Base-by-base conservation (phyloP, 1,140 invertebrate species). In the Onthophagus taurus region DNA sequence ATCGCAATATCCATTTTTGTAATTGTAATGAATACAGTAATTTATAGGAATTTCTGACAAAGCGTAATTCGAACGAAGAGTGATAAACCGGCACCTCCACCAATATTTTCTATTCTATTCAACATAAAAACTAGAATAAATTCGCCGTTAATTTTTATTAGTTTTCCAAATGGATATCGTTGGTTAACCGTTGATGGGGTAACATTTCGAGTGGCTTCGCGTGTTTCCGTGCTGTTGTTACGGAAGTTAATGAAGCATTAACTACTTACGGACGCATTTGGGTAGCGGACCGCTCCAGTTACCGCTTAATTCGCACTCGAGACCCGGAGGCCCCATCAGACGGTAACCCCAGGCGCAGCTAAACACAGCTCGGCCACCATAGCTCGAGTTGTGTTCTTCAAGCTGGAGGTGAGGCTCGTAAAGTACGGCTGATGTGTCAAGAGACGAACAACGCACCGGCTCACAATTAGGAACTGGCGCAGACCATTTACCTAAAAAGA, bases 311-410 rank as follows among this genome's bases (percentile, higher is more conserved):
- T 81, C 76, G 60, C 88, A 91, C 58, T 80, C 80, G 31, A 90
- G 72, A 29, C 76, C 81, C 2, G 81, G 76, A 17, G 76, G 66
- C 5, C 87, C 87, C 21, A 71, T 70, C 17, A 90, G 70, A 44
- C 74, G 70, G 59, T 88, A 85, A 29, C 87, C 86, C 76, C 82
- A 86, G 42, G 85, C 76, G 57, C 88, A 91, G 34, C 77, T 75
- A 66, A 90, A 90, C 16, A 83, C 71, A 3, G 81, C 83, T 39
- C 75, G 71, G n/a, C 83, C 76, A 2, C 73, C 74, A 46, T 74
- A 79, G 31, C 67, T 78, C 37, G 75, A 74, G 59, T 81, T 81
- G 58, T 77, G 71, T 31, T 77, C 70, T 18, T 75, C 59, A n/a
- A 81, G 51, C 38, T 70, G 68, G 4, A 82, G 60, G 51, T 74